phyloP scores from a whole-genome alignment of 2,797 vertebrate species.

The Antrozous pallidus region DNA sequence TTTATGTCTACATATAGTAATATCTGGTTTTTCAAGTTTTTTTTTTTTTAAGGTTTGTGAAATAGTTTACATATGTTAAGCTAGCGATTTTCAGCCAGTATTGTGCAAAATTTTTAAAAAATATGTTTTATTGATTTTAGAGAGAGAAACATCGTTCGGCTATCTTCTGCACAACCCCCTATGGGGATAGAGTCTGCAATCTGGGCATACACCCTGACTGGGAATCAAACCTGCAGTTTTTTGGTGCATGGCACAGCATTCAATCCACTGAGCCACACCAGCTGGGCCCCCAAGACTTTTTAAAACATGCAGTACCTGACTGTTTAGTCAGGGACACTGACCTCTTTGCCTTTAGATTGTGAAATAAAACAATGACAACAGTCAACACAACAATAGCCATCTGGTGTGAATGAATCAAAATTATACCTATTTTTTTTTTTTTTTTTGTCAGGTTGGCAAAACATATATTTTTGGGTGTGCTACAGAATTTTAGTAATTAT shows the following conservation, averaged over 20 bases:
- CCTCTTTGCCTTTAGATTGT: not conserved
- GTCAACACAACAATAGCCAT: not conserved
- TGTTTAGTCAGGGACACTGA: too few relatives aligned
- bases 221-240: too few relatives aligned
- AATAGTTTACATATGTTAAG: conserved; percentile 20
- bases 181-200: too few relatives aligned
- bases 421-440: not conserved
- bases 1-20: conserved; percentile 18
- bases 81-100: not conserved
- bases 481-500: not conserved
- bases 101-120: too few relatives aligned
- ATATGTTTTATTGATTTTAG: too few relatives aligned
- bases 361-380: not conserved
- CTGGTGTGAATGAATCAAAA: not conserved
- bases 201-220: too few relatives aligned
- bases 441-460: not conserved
- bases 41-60: not conserved
- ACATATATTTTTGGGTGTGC: not conserved
- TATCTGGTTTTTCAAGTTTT: not conserved
- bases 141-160: too few relatives aligned
- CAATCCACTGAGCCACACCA: too few relatives aligned
- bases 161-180: too few relatives aligned
- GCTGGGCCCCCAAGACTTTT: not conserved
- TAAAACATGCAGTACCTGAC: not conserved
- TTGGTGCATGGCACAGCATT: too few relatives aligned